phyloP scores from a whole-genome alignment of 2,113 vertebrate genomes.

The Mus pahari region DNA sequence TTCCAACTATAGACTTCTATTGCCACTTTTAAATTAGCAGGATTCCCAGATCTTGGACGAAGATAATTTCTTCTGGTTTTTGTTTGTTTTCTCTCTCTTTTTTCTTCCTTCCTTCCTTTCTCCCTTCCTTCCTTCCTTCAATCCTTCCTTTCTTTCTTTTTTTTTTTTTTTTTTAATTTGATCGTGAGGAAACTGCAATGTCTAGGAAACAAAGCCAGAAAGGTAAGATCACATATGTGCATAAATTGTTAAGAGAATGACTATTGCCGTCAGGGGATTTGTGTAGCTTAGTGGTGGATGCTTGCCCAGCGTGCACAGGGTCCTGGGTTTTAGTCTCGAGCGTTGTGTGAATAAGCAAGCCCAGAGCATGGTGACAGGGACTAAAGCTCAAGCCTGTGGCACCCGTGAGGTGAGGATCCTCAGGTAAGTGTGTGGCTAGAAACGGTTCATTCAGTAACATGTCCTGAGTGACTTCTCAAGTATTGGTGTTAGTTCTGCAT shows the following conservation, averaged over 20 bases:
- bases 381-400: too few relatives aligned
- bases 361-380: neutral
- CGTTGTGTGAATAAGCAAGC: neutral
- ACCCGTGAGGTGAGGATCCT: neutral
- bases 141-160: too few relatives aligned
- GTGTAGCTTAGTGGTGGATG: neutral
- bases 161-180: too few relatives aligned
- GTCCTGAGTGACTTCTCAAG: neutral
- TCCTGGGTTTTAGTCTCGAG: neutral
- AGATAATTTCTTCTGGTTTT: constrained; percentile 17
- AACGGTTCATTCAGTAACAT: constrained; percentile 10
- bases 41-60: constrained; percentile 47
- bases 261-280: neutral
- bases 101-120: too few relatives aligned
- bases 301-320: neutral
- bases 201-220: constrained; percentile 86
- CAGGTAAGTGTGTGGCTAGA: neutral
- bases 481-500: constrained; percentile 3
- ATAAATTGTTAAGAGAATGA: neutral
- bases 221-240: constrained; percentile 80
- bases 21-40: constrained; percentile 37
- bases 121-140: too few relatives aligned
- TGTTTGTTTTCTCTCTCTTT: neutral
- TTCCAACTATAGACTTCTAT: constrained; percentile 37
- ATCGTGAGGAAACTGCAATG: constrained; percentile 76